A percentile compares a stretch with the other conserved stretches of the same genome.
phyloP scores from a whole-genome alignment of 2,888 invertebrate species.

The Leptarthrus brevirostris region DNA sequence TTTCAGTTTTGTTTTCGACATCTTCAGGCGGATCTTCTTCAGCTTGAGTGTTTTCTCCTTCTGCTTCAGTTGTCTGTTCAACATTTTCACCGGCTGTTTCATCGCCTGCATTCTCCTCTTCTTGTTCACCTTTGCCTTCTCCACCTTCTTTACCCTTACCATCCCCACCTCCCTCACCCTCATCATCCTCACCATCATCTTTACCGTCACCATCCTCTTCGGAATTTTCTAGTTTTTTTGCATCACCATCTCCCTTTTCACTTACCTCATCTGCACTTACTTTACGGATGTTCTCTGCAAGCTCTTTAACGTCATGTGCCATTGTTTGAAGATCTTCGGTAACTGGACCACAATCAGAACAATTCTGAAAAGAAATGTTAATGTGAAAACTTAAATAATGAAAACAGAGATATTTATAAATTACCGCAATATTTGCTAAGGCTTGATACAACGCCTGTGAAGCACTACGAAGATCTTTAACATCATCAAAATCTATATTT shows the following conservation, averaged over 20 bases:
- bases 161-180: slow-evolving; percentile 2
- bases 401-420: neutral
- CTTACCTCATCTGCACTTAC: slow-evolving; percentile 26
- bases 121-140: neutral
- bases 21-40: neutral
- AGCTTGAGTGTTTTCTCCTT: neutral
- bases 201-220: no score
- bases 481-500: slow-evolving; percentile 3
- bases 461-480: slow-evolving; percentile 44
- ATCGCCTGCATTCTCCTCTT: neutral
- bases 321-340: slow-evolving; percentile 46
- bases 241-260: neutral
- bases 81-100: neutral
- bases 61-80: neutral
- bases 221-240: neutral
- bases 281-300: slow-evolving; percentile 13
- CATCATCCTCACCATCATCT: neutral
- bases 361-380: slow-evolving; percentile 46
- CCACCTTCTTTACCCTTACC: neutral
- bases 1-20: neutral
- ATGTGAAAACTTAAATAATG: neutral
- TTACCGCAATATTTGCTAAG: slow-evolving; percentile 49
- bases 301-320: slow-evolving; percentile 49
- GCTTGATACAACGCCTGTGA: slow-evolving; percentile 48
- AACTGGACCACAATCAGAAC: slow-evolving; percentile 43